These are phyloP conservation scores for Ophion slaviceki DNA, from an alignment of 2,888 invertebrate genomes.

Conservation along the genomic window DNA sequence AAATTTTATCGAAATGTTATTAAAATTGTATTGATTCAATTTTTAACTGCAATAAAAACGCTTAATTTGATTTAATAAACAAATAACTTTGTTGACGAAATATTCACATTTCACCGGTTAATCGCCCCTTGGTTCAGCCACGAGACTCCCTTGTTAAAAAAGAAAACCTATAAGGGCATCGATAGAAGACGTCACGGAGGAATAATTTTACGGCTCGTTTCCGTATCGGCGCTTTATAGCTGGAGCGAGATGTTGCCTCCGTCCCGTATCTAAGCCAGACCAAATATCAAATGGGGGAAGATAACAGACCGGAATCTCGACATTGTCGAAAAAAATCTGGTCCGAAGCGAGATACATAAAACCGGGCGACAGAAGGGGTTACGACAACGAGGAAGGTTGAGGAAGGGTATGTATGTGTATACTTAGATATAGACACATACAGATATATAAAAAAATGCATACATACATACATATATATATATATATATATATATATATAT, in stretches of 20 bases:
- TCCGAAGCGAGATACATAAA: constrained; percentile 14
- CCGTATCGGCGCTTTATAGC: constrained; percentile 1
- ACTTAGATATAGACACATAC: not conserved
- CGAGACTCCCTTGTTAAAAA: not conserved
- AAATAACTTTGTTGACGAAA: not conserved
- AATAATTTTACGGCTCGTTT: constrained; percentile 35
- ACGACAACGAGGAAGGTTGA: constrained; percentile 17
- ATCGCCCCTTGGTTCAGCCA: not conserved
- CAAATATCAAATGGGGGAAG: constrained; percentile 13
- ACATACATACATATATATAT: not conserved
- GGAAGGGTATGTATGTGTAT: constrained; percentile 21
- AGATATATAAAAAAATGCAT: not conserved
- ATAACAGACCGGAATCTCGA: constrained; percentile 31
- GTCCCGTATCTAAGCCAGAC: not conserved
- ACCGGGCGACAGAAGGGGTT: constrained; percentile 35
- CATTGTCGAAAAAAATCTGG: constrained; percentile 48
- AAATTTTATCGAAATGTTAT: too few species aligned
- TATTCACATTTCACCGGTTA: not conserved
- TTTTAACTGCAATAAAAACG: too few species aligned
- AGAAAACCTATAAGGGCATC: not conserved
- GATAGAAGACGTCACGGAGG: not conserved
- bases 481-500: not conserved
- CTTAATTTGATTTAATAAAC: too few species aligned
- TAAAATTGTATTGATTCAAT: too few species aligned
- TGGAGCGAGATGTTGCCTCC: not conserved